Evolutionary conservation across 2,888 invertebrate species (phyloP), one percentile per base, ranked within the genome.

Genomic region (Petrolisthes manimaculis): DNA sequence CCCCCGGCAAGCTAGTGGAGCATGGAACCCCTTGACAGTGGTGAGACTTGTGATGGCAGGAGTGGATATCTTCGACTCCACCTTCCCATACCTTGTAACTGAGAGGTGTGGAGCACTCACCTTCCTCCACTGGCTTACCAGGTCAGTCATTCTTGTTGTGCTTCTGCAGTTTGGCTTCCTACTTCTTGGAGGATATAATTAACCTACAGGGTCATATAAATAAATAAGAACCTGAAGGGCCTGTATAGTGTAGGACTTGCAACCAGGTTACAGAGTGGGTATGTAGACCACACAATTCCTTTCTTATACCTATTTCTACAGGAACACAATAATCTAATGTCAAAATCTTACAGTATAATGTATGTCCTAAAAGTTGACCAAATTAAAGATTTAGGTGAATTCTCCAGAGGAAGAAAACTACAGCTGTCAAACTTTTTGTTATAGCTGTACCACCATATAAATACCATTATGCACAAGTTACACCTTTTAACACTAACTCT

Each of bases 1-100:
- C 5, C 81, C 81, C 24, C 54, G 95, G 90, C 93, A 96, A 71
- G 94, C 97, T 91, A 95, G 96, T 92, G 97, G 97, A 4, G 95
- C 96, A 84, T 97, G 96, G 95, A 95, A 95, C 92, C 97, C 98
- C 4, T 93, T 95, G 5, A 94, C 95, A 55, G 94, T 97, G 74
- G 92, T 98, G 87, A 94, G 95, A 89, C 95, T 97, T 0, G 95
- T 98, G 61, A 94, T 95, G 91, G 92, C 95, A 56, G 98, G 98
- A 24, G 94, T 97, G 91, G 98, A 98, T 93, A 93, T 98, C 18
- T 97, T 98, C 93, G 98, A 98, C 92, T 96, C 97, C 0, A 96
- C 97, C 0, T 97, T 97, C 93, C 96, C 96, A 61, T 95, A 95
- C 86, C 93, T 95, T 89, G 94, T 96, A 9, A 95, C 96, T 0